These are phyloP conservation scores for Amphipoea oculea DNA, from an alignment of 2,888 invertebrate genomes.

Conservation along the genomic window DNA sequence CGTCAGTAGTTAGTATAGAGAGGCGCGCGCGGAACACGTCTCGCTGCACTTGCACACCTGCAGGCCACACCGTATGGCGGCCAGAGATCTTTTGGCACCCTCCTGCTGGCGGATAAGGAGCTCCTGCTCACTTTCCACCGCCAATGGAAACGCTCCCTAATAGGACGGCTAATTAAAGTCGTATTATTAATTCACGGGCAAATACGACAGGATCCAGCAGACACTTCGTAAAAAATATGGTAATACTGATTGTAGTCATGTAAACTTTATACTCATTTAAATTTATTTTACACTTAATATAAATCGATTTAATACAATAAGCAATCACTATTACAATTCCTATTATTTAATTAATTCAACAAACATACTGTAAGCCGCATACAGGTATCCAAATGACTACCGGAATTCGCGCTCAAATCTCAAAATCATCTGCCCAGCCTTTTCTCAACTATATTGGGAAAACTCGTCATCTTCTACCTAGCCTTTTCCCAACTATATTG, in stretches of 20 bases:
- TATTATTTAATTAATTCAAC: not conserved
- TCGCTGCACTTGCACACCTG: not conserved
- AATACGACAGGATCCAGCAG: not conserved
- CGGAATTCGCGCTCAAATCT: not conserved
- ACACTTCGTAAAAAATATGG: not conserved
- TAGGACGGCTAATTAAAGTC: not conserved
- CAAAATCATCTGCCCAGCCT: not conserved
- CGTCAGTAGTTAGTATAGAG: not conserved
- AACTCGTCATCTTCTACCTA: not conserved
- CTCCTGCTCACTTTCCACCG: not conserved
- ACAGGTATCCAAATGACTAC: not conserved
- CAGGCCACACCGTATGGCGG: too few relatives aligned
- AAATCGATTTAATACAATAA: not conserved
- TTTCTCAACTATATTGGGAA: not conserved
- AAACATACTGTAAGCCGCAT: not conserved
- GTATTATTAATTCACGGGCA: not conserved
- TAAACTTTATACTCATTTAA: not conserved
- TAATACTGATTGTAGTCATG: not conserved
- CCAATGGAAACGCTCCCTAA: not conserved
- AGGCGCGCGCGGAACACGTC: not conserved
- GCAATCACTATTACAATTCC: not conserved
- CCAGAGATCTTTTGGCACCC: not conserved
- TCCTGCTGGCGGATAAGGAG: not conserved
- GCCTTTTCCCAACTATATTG: not conserved
- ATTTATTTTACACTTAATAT: conserved; percentile 3